Evolutionary conservation across 2,888 invertebrate species (phyloP).

Genomic region (Cheilosia scutellata): DNA sequence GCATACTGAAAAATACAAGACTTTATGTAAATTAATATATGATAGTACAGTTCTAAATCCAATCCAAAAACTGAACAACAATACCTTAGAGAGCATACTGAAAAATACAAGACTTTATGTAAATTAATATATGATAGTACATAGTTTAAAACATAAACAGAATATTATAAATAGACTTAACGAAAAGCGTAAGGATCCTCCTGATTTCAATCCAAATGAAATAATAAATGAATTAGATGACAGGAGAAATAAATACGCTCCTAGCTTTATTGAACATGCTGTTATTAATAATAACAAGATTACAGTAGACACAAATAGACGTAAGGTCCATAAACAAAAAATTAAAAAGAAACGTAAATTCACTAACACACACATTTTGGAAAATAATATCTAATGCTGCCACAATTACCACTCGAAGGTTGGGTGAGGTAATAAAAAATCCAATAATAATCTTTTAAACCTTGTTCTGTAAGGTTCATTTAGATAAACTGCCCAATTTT

Average conservation of each 20-base stretch:
- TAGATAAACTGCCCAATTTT: too few species aligned
- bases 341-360: not conserved
- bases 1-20: conserved; percentile 10
- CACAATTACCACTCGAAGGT: too few species aligned
- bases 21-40: not conserved
- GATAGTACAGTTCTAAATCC: not conserved
- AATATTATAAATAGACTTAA: conserved; percentile 7
- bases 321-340: not conserved
- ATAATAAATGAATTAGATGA: conserved; percentile 10
- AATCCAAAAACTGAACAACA: not conserved
- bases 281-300: not conserved
- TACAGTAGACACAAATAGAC: not conserved
- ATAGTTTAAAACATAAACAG: not conserved
- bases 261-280: conserved; percentile 16
- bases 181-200: conserved; percentile 3
- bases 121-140: conserved; percentile 1
- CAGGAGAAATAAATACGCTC: conserved; percentile 23
- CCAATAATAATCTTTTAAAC: too few species aligned
- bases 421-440: too few species aligned
- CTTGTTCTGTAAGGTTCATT: too few species aligned
- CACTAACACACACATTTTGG: too few species aligned
- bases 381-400: too few species aligned
- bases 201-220: conserved; percentile 2
- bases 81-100: conserved; percentile 1
- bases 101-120: conserved; percentile 5